A percentile compares a stretch with the other conserved stretches of the same genome.
phyloP scores from a whole-genome alignment of 2,113 vertebrate genomes.

The Pseudorectes ferrugineus region DNA sequence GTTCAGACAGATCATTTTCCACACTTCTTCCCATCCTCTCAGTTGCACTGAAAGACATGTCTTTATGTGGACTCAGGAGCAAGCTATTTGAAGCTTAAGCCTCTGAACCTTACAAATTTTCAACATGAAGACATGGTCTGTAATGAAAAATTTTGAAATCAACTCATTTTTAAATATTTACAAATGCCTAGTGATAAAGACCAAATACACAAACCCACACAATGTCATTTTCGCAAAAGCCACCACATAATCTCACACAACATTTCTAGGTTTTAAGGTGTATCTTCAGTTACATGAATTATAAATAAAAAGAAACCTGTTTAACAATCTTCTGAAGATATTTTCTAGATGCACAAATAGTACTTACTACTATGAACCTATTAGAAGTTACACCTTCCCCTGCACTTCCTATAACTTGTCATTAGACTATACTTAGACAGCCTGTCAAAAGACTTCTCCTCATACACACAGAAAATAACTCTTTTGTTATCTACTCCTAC shows the following conservation, averaged over 20 bases:
- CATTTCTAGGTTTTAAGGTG: neutral
- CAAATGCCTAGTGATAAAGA: neutral
- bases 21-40: neutral
- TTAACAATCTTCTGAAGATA: neutral
- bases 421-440: neutral
- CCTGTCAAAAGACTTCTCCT: neutral
- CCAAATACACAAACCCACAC: neutral
- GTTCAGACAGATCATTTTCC: neutral
- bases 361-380: neutral
- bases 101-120: neutral
- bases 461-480: neutral
- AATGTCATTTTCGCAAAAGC: neutral
- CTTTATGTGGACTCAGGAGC: neutral
- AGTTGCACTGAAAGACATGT: neutral
- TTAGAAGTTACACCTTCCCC: neutral
- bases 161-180: neutral
- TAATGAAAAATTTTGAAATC: neutral
- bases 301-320: neutral
- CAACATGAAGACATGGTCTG: neutral
- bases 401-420: neutral
- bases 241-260: neutral
- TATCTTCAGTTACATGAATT: neutral
- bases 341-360: neutral
- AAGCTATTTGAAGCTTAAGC: neutral
- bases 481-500: neutral